Percentiles rank a stretch among this genome's conserved stretches.
These are phyloP conservation scores for Glomeris maerens DNA, from an alignment of 1,140 invertebrate species.

Conservation along the genomic window DNA sequence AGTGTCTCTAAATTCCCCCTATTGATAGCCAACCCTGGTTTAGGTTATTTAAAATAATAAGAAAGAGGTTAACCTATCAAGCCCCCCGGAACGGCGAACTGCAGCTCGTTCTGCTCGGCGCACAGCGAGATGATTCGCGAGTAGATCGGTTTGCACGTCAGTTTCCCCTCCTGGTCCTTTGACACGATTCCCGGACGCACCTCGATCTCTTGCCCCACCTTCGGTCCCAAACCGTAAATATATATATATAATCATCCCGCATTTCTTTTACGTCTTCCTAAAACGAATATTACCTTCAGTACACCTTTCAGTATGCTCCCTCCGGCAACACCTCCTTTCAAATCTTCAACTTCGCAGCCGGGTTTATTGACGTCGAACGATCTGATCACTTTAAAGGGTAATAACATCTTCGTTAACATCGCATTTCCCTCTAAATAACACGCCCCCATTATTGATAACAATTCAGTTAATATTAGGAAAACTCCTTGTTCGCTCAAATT, in stretches of 20 bases:
- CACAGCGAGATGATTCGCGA: constrained; percentile 95
- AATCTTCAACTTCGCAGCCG: constrained; percentile 93
- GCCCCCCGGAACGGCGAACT: constrained; percentile 97
- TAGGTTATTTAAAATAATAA: background rate
- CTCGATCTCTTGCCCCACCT: constrained; percentile 77
- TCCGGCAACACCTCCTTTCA: constrained; percentile 96
- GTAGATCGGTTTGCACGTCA: constrained; percentile 91
- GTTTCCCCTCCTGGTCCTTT: constrained; percentile 87
- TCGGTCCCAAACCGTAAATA: constrained; percentile 20
- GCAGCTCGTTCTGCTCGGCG: constrained; percentile 96
- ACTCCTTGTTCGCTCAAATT: too few relatives aligned
- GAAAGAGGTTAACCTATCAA: constrained; percentile 54
- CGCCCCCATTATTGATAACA: background rate
- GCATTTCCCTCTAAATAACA: background rate
- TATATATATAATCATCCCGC: background rate
- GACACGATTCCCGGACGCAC: constrained; percentile 90
- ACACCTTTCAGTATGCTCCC: constrained; percentile 94
- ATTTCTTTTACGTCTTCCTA: background rate
- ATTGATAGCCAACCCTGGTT: too few relatives aligned
- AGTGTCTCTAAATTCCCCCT: too few relatives aligned
- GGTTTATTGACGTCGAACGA: constrained; percentile 99
- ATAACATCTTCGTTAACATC: background rate
- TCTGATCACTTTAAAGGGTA: constrained; percentile 56
- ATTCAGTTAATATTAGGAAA: too few relatives aligned
- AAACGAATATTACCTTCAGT: constrained; percentile 53